Evolutionary conservation across 2,888 invertebrate species (phyloP).

Genomic region (Plebejus argus): DNA sequence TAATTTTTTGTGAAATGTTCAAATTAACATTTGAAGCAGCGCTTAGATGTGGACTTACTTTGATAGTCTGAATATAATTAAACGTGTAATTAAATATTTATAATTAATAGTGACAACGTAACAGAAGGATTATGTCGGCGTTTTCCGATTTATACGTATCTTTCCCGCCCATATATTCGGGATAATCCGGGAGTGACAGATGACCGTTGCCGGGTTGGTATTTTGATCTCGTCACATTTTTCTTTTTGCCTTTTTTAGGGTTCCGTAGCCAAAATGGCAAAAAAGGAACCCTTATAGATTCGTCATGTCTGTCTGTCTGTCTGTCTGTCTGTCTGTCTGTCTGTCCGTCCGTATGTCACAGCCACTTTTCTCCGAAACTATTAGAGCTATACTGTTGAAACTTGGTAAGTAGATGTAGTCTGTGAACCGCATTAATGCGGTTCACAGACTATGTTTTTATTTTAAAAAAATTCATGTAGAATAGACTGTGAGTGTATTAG

Average conservation of each 20-base stretch:
- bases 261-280: no score
- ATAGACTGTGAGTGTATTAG: no score
- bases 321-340: no score
- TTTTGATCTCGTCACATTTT: slow-evolving; percentile 24
- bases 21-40: neutral
- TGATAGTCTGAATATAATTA: neutral
- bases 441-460: no score
- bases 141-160: slow-evolving; percentile 6
- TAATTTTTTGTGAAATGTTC: slow-evolving; percentile 18
- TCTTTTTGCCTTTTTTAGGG: neutral
- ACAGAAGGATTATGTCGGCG: neutral
- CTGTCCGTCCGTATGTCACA: no score
- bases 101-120: neutral
- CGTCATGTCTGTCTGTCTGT: no score
- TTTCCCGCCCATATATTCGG: slow-evolving; percentile 8
- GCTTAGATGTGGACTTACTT: neutral
- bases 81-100: neutral
- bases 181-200: slow-evolving; percentile 24
- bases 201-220: slow-evolving; percentile 15
- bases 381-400: no score
- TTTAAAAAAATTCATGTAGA: no score
- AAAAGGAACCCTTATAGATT: no score
- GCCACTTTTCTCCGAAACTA: no score
- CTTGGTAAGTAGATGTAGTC: no score
- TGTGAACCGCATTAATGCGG: no score